phyloP scores from a whole-genome alignment of 2,113 vertebrate species.

The Brachypodius melanocephalos region DNA sequence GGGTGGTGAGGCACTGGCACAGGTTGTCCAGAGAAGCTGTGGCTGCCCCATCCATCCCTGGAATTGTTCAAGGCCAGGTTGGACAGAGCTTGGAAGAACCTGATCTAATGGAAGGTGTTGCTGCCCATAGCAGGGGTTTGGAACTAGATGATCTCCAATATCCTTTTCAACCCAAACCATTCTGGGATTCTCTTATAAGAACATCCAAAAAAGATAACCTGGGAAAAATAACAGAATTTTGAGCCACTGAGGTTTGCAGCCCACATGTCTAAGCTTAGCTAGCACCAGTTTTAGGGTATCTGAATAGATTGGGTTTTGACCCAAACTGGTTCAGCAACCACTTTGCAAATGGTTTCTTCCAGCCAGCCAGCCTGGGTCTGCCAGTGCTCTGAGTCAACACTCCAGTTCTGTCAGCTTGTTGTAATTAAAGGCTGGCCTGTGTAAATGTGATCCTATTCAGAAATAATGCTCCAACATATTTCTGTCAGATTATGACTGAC shows the following conservation, averaged over 20 bases:
- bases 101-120: not conserved
- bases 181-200: not conserved
- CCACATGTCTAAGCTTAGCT: not conserved
- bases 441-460: accelerated
- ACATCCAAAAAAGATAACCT: not conserved
- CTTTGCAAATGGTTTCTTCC: not conserved
- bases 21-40: not conserved
- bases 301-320: not conserved
- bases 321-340: not conserved
- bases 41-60: not conserved
- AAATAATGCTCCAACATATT: not conserved
- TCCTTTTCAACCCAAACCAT: not conserved
- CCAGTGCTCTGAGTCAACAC: not conserved
- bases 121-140: not conserved
- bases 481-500: not conserved
- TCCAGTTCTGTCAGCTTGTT: not conserved
- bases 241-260: not conserved
- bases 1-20: not conserved
- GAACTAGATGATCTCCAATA: not conserved
- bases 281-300: not conserved
- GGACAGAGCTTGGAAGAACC: not conserved
- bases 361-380: not conserved
- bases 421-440: not conserved
- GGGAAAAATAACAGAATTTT: not conserved
- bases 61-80: not conserved